Conservation (phyloP, 2,113 vertebrate species). For the Dendropsophus ebraccatus region DNA sequence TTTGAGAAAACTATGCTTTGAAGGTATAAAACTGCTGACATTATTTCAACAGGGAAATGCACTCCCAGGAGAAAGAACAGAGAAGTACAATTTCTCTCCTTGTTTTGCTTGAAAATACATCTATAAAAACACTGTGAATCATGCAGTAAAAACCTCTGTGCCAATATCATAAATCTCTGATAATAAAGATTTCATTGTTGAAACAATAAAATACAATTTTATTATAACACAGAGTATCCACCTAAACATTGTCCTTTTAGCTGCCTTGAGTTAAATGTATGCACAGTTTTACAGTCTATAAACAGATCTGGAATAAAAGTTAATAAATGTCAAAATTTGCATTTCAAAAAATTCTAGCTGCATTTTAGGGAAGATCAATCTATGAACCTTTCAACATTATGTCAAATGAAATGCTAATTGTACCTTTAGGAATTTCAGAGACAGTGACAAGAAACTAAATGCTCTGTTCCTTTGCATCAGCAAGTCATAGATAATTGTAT, state of each 20-base stretch:
- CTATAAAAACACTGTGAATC: constrained; percentile 92
- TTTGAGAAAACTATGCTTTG: constrained; percentile 98
- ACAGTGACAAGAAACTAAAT: constrained; percentile 99
- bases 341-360: constrained; percentile 95
- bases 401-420: constrained; percentile 99
- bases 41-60: constrained; percentile 96
- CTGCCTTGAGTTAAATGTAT: constrained; percentile 98
- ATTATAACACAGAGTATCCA: constrained; percentile 96
- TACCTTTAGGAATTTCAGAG: constrained; percentile 99
- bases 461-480: constrained; percentile 97
- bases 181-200: constrained; percentile 99
- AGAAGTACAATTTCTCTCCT: constrained; percentile 90
- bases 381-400: constrained; percentile 99
- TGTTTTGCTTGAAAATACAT: constrained; percentile 94
- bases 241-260: constrained; percentile 99
- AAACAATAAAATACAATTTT: constrained; percentile 98
- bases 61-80: constrained; percentile 85
- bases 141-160: constrained; percentile 96
- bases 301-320: constrained; percentile 99
- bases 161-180: constrained; percentile 97
- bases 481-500: constrained; percentile 91
- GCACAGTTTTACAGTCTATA: constrained; percentile 99
- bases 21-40: constrained; percentile 99
- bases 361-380: constrained; percentile 99
- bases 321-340: constrained; percentile 99